These are phyloP conservation scores for Palythoa grandis DNA, from an alignment of 92 coral and sea anemone genomes.

Conservation along the genomic window DNA sequence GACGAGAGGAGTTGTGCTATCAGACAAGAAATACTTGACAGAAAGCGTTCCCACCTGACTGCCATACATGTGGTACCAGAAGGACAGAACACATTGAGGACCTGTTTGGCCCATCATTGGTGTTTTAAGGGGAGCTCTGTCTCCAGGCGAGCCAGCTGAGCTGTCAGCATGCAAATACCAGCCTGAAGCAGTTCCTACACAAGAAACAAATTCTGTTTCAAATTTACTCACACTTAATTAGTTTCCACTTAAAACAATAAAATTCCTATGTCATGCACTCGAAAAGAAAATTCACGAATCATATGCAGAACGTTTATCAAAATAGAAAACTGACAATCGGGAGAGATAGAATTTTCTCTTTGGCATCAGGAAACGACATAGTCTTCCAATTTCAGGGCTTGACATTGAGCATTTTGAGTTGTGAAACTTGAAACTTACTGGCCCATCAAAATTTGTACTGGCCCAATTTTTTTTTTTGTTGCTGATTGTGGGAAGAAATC, in stretches of 20 bases:
- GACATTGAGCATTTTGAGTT: too few species aligned
- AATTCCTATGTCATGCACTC: neutral
- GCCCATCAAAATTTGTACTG: too few species aligned
- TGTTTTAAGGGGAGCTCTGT: constrained; percentile 79
- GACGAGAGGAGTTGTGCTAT: constrained; percentile 69
- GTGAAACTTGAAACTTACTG: too few species aligned
- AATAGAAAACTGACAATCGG: too few species aligned
- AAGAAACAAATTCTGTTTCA: neutral
- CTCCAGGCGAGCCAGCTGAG: constrained; percentile 76
- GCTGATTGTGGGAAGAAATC: too few species aligned
- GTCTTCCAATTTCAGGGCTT: too few species aligned
- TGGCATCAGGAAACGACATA: too few species aligned
- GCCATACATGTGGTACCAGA: constrained; percentile 99
- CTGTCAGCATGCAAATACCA: constrained; percentile 95
- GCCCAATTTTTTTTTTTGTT: too few species aligned
- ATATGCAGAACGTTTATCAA: too few species aligned
- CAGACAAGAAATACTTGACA: constrained; percentile 68
- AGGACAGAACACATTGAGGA: constrained; percentile 82
- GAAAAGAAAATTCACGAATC: too few species aligned
- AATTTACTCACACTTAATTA: neutral
- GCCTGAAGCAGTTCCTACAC: constrained; percentile 74
- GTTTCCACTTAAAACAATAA: neutral
- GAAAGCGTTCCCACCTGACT: constrained; percentile 78
- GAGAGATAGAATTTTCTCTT: too few species aligned
- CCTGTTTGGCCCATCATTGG: constrained; percentile 90